Conservation (phyloP, 2,888 invertebrate species). For the Balanococcus diminutus region DNA sequence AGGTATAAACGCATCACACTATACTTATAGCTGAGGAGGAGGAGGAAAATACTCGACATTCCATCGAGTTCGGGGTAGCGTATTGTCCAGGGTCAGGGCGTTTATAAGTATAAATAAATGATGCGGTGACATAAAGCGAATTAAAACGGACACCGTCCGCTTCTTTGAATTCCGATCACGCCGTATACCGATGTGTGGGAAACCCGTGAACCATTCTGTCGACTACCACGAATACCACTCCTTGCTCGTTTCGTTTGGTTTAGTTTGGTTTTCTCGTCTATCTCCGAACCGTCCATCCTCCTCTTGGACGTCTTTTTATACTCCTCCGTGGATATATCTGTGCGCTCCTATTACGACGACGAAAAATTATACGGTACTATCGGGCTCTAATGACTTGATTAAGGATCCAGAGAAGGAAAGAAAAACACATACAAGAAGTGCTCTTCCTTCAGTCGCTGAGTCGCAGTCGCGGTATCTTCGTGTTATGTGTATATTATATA, state of each 20-base stretch:
- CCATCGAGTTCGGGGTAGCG: constrained; percentile 42
- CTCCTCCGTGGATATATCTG: no score
- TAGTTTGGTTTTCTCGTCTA: no score
- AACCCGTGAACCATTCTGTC: constrained; percentile 9
- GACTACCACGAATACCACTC: constrained; percentile 1
- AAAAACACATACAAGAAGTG: background rate
- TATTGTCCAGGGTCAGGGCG: constrained; percentile 48
- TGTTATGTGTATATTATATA: no score
- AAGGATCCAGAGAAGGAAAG: background rate
- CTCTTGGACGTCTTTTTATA: no score
- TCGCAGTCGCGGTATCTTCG: background rate
- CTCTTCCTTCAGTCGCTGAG: no score
- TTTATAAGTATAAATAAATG: constrained; percentile 20
- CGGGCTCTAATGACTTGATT: constrained; percentile 2
- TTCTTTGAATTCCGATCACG: constrained; percentile 29
- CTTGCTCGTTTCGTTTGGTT: no score
- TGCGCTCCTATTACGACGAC: background rate
- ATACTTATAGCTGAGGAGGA: background rate
- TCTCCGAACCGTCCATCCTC: no score
- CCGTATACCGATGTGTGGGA: background rate
- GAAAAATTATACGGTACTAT: constrained; percentile 8
- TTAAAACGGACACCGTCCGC: constrained; percentile 18
- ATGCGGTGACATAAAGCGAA: constrained; percentile 20
- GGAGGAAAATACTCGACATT: constrained; percentile 49
- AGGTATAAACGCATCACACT: background rate